Evolutionary conservation across 2,113 vertebrate species (phyloP).

Genomic region (Noturus placidus): DNA sequence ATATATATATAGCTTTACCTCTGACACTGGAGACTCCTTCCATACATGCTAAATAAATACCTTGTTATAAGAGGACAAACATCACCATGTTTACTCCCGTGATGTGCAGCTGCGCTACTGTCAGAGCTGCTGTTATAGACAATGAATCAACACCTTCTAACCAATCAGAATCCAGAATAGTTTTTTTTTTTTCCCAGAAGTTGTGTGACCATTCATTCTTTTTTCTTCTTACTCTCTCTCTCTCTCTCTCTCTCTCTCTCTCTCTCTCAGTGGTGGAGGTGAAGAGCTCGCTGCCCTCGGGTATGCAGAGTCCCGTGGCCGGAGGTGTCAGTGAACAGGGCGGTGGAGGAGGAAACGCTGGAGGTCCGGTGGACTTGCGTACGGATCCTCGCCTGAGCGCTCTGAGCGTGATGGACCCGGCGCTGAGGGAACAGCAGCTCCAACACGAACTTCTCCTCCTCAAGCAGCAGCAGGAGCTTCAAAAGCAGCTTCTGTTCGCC

Average conservation of each 20-base stretch:
- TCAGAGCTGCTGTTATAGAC: no score
- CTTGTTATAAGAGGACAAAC: neutral
- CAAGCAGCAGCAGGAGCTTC: slow-evolving; percentile 93
- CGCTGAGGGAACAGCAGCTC: slow-evolving; percentile 84
- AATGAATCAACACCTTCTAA: neutral
- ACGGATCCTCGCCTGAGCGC: slow-evolving; percentile 61
- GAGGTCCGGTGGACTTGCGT: slow-evolving; percentile 80
- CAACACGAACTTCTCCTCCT: slow-evolving; percentile 88
- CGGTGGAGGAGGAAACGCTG: slow-evolving; percentile 61
- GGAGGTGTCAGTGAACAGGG: slow-evolving; percentile 66
- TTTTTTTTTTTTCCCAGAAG: no score
- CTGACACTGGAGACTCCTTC: neutral
- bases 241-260: slow-evolving; percentile 2
- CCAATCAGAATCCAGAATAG: neutral
- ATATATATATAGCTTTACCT: no score
- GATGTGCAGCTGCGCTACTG: no score
- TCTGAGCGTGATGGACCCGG: slow-evolving; percentile 69
- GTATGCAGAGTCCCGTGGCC: slow-evolving; percentile 79
- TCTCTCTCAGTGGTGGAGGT: slow-evolving; percentile 77
- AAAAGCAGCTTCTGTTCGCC: slow-evolving; percentile 91
- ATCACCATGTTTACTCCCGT: neutral
- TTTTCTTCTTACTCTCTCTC: neutral
- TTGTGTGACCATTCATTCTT: neutral
- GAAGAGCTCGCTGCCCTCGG: slow-evolving; percentile 80
- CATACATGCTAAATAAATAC: neutral